Base-by-base conservation (phyloP, 2,113 vertebrate species). In the Fulica atra region DNA sequence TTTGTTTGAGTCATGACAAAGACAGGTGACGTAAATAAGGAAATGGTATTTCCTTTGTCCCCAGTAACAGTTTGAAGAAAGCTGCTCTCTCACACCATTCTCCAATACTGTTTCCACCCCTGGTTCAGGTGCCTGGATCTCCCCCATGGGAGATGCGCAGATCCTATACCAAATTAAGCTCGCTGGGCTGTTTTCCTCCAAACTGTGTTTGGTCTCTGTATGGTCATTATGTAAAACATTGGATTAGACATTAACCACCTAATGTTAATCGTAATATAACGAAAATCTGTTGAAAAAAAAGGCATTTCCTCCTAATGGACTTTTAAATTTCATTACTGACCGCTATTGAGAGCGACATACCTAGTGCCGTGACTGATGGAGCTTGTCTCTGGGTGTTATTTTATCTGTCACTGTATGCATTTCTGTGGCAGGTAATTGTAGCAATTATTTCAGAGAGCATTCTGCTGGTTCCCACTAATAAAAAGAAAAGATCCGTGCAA, bases 391-490 rank as follows among this genome's bases (percentile, higher is more conserved):
- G 80, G 56, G 19, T 64, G 81, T 83, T 87, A 89, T 81, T 90
- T 95, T 93, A 63, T 18, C 72, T 92, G 82, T 56, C 81, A 50
- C 77, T 29, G 11, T 56, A 70, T 42, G 25, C 81, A 48, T 74
- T 86, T 60, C 66, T 23, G 6, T 61, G 57, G 53, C 69, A 97
- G 44, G 61, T 63, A 89, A 74, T 38, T 8, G 38, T 57, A 90
- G 76, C 70, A 94, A 86, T 93, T 95, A 96, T 88, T 96, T 91
- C 74, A 93, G 64, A 87, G 53, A 91, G 78, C 77, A 73, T 79
- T 93, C 33, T 85, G 33, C 83, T 92, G 63, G 29, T 60, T 94
- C 56, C 87, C 3, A 0, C 70, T 95, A 88, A 92, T 82, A 87
- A 88, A 90, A 84, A 84, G 44, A 81, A 92, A 89, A 88, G 36